Conservation (phyloP, 2,113 vertebrate genomes). For the Lepidothrix coronata region DNA sequence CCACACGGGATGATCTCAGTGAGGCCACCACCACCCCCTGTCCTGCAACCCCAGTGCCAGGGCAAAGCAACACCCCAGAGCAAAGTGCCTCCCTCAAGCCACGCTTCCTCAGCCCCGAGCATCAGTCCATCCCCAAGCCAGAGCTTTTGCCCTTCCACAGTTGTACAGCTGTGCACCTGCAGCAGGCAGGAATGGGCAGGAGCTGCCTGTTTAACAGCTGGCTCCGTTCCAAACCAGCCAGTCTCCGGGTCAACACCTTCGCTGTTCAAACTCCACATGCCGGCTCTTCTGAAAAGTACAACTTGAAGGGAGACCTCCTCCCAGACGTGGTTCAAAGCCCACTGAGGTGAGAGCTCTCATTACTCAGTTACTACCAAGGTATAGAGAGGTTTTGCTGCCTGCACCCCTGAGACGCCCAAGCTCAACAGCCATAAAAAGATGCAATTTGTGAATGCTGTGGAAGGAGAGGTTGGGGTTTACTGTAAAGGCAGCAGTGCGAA, state of each 20-base stretch:
- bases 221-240: background rate
- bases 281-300: background rate
- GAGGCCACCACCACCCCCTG: background rate
- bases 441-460: background rate
- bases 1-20: background rate
- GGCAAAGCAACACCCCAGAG: background rate
- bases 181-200: background rate
- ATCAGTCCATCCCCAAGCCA: background rate
- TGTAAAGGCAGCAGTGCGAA: background rate
- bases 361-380: background rate
- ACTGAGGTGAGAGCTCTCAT: background rate
- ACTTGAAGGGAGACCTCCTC: background rate
- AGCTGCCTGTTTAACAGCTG: background rate
- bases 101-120: background rate
- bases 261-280: accelerated
- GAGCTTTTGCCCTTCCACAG: background rate
- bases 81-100: background rate
- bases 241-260: background rate
- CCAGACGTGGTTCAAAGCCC: background rate
- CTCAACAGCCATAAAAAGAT: background rate
- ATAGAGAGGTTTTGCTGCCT: background rate
- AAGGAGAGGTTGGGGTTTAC: background rate
- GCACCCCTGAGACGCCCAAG: background rate
- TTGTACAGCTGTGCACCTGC: background rate
- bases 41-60: background rate